Conservation (phyloP, 1,140 invertebrate species). For the Drosophila athabasca region DNA sequence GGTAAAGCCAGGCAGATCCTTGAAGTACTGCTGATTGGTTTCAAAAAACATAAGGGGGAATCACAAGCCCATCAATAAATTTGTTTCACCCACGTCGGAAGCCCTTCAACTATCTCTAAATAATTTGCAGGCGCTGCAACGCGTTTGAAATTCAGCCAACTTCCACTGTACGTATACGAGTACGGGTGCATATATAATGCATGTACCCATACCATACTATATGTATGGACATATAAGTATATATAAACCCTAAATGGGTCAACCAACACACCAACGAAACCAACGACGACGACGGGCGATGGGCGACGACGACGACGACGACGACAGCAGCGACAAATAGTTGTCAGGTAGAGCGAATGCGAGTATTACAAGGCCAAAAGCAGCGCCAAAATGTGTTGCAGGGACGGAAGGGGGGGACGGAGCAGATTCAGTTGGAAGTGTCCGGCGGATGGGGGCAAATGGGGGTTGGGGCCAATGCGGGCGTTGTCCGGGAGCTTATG, state of each 20-base stretch:
- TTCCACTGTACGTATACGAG: too few species aligned
- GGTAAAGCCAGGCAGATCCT: too few species aligned
- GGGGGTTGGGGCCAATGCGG: neutral
- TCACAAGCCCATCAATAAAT: too few species aligned
- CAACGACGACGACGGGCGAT: slow-evolving; percentile 8
- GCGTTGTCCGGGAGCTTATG: slow-evolving; percentile 46
- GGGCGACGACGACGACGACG: slow-evolving; percentile 10
- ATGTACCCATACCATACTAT: slow-evolving; percentile 15
- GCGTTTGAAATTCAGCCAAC: too few species aligned
- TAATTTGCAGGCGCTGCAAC: too few species aligned
- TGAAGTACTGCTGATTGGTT: too few species aligned
- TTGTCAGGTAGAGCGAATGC: slow-evolving; percentile 60
- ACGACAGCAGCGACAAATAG: slow-evolving; percentile 55
- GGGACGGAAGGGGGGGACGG: neutral
- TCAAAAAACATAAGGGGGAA: too few species aligned
- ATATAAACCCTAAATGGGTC: slow-evolving; percentile 62
- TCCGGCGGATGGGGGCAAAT: neutral
- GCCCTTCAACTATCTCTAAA: too few species aligned
- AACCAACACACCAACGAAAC: slow-evolving; percentile 15
- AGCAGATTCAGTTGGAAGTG: neutral
- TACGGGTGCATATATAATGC: slow-evolving; percentile 5
- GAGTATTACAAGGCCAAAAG: slow-evolving; percentile 54
- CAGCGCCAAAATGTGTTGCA: slow-evolving; percentile 10
- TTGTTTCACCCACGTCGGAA: too few species aligned
- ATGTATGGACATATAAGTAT: slow-evolving; percentile 21